Conservation (phyloP, 2,888 invertebrate species). For the Merodon equestris region DNA sequence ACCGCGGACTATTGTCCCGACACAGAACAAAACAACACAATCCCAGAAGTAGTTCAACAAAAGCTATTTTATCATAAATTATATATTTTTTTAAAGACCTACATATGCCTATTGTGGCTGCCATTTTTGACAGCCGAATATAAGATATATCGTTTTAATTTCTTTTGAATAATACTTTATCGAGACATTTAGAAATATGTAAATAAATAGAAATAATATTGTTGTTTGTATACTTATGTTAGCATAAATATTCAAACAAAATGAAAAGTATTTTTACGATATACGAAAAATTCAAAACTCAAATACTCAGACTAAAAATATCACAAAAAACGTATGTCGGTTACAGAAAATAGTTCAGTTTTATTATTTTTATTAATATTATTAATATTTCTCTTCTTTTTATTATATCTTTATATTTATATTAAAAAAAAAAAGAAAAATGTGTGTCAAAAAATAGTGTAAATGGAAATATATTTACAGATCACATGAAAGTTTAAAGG, state of each 20-base stretch:
- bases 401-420: constrained; percentile 17
- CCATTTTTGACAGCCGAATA: constrained; percentile 42
- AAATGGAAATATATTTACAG: too few species aligned
- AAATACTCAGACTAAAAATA: constrained; percentile 63
- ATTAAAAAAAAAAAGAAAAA: constrained; percentile 7
- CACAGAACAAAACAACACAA: constrained; percentile 19
- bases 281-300: too few species aligned
- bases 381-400: constrained; percentile 22
- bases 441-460: constrained; percentile 34
- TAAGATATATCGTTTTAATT: constrained; percentile 14
- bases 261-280: constrained; percentile 37
- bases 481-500: constrained; percentile 55
- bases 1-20: constrained; percentile 63
- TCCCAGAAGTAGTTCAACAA: constrained; percentile 3
- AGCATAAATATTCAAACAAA: constrained; percentile 25
- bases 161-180: background rate
- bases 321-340: constrained; percentile 61
- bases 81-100: constrained; percentile 45
- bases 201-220: background rate
- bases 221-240: constrained; percentile 36
- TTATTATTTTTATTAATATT: too few species aligned
- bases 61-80: background rate
- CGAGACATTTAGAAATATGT: too few species aligned
- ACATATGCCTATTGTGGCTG: constrained; percentile 39
- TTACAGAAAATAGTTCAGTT: constrained; percentile 38